Evolutionary conservation across 1,140 invertebrate species (phyloP).

Genomic region (Drosophila mojavensis): DNA sequence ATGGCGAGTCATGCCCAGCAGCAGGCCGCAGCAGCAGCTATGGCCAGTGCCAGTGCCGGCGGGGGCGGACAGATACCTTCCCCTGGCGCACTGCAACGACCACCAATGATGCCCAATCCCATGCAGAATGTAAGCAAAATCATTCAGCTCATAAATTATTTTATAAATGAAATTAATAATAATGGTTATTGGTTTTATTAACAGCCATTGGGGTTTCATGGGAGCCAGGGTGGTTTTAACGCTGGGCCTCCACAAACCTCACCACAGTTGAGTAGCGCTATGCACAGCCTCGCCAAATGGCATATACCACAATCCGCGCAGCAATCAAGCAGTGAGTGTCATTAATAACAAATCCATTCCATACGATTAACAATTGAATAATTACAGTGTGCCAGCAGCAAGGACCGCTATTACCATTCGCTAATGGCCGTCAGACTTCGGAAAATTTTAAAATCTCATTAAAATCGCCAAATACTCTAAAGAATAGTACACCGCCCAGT

Average conservation of each 20-base stretch:
- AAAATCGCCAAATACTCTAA: constrained; percentile 84
- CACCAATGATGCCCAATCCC: constrained; percentile 78
- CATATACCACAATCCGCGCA: constrained; percentile 87
- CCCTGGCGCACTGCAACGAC: constrained; percentile 70
- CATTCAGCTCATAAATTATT: neutral
- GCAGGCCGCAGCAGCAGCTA: constrained; percentile 74
- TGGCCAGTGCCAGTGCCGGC: constrained; percentile 62
- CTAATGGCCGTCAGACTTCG: constrained; percentile 84
- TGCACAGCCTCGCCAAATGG: constrained; percentile 86
- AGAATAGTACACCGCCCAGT: constrained; percentile 82
- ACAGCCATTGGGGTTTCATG: constrained; percentile 83
- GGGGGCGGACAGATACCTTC: constrained; percentile 78
- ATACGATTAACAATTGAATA: neutral
- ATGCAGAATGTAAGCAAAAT: constrained; percentile 80
- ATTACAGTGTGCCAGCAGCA: constrained; percentile 75
- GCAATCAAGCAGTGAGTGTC: constrained; percentile 82
- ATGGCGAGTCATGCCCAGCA: constrained; percentile 82
- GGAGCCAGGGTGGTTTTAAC: constrained; percentile 83
- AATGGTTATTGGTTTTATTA: neutral
- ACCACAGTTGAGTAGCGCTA: constrained; percentile 66
- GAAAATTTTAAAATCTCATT: constrained; percentile 88
- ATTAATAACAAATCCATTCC: neutral
- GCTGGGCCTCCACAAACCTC: constrained; percentile 76
- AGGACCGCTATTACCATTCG: constrained; percentile 77
- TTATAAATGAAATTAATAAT: neutral